phyloP scores from a whole-genome alignment of 1,140 invertebrate genomes.

The Aphis gossypii region DNA sequence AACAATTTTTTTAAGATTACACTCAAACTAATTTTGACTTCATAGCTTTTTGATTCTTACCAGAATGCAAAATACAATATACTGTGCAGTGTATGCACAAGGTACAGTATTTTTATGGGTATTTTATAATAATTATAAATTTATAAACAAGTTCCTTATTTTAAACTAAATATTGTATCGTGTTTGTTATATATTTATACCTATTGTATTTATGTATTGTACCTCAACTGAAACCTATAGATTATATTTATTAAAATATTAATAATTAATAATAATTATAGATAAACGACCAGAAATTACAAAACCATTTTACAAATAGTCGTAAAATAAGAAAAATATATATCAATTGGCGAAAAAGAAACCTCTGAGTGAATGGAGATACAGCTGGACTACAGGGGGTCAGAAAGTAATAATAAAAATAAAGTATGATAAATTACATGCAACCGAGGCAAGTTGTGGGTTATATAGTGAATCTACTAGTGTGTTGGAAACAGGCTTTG shows the following conservation, averaged over 20 bases:
- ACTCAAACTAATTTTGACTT: too few species aligned
- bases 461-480: constrained; percentile 58
- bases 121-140: neutral
- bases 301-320: neutral
- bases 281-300: neutral
- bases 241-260: too few species aligned
- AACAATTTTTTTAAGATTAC: too few species aligned
- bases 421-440: constrained; percentile 57
- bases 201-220: too few species aligned
- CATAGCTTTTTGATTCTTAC: too few species aligned
- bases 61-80: neutral
- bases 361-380: neutral
- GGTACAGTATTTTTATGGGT: neutral
- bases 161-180: neutral
- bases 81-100: neutral
- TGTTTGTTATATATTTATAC: too few species aligned
- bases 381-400: constrained; percentile 9
- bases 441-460: constrained; percentile 25
- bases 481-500: constrained; percentile 48
- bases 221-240: too few species aligned
- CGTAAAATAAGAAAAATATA: neutral
- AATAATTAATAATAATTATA: neutral
- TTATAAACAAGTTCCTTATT: neutral
- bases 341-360: neutral
- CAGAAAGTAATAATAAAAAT: constrained; percentile 58